A percentile compares a stretch with the other conserved stretches of the same genome.
Conservation (phyloP, 2,113 vertebrate species). For the Orycteropus afer region DNA sequence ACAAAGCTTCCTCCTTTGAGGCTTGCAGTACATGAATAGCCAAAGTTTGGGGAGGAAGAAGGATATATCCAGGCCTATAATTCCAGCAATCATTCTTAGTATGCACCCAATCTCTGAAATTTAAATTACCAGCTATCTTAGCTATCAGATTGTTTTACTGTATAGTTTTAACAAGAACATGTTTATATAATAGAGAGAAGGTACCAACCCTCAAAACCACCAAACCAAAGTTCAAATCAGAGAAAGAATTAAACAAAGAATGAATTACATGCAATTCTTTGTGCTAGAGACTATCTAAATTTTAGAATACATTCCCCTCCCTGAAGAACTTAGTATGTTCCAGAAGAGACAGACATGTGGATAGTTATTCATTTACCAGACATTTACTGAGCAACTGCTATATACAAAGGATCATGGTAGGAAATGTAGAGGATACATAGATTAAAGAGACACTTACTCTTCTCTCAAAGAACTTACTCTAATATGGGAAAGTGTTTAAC, state of each 20-base stretch:
- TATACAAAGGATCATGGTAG: background rate
- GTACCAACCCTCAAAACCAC: background rate
- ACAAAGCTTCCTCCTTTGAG: background rate
- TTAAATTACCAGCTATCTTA: background rate
- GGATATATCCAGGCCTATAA: background rate
- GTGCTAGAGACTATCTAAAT: background rate
- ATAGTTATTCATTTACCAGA: background rate
- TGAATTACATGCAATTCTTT: background rate
- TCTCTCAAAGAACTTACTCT: background rate
- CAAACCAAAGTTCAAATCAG: background rate
- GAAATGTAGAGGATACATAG: background rate
- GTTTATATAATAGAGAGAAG: background rate
- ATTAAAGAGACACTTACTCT: background rate
- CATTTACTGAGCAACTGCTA: background rate
- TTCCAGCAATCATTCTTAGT: background rate
- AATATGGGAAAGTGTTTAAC: background rate
- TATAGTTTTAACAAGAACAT: background rate
- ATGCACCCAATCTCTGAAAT: background rate
- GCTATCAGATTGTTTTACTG: background rate
- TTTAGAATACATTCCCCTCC: background rate
- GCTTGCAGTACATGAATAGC: background rate
- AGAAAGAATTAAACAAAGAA: constrained; percentile 19
- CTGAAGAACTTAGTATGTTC: background rate
- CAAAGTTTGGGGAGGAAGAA: background rate
- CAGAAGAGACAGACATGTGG: background rate